Percentiles rank a stretch among this genome's conserved stretches.
Conservation (phyloP, 2,113 vertebrate genomes). For the Pantherophis guttatus region DNA sequence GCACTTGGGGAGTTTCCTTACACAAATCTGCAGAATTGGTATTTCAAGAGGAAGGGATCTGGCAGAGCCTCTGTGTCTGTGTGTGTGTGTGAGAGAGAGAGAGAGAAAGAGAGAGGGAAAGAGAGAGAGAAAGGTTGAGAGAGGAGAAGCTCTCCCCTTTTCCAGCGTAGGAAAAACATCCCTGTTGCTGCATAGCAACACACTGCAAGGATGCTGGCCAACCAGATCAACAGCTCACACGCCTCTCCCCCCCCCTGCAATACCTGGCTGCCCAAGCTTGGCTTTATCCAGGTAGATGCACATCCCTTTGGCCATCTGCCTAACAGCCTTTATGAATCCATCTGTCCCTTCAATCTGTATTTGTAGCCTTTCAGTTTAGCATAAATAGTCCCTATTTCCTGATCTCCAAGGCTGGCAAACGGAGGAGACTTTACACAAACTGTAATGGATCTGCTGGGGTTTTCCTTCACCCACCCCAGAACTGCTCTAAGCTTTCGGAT, state of each 20-base stretch:
- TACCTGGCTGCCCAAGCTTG: slow-evolving; percentile 47
- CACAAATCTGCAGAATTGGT: not conserved
- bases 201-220: slow-evolving; percentile 56
- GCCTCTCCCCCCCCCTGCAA: fast-evolving
- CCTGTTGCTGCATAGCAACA: slow-evolving; percentile 68
- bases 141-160: slow-evolving; percentile 9
- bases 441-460: not conserved
- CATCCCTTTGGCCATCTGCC: not conserved
- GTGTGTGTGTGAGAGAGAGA: slow-evolving; percentile 3
- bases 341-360: not conserved
- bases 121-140: slow-evolving; percentile 7
- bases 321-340: not conserved
- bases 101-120: not conserved
- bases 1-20: not conserved
- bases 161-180: slow-evolving; percentile 51
- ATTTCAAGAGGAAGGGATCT: not conserved
- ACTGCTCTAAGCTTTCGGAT: not conserved
- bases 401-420: not conserved
- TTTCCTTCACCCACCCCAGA: not conserved
- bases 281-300: slow-evolving; percentile 29
- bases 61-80: slow-evolving; percentile 22
- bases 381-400: not conserved
- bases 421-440: not conserved
- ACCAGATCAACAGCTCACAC: slow-evolving; percentile 30
- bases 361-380: not conserved